Evolutionary conservation across 2,113 vertebrate genomes (phyloP).

Genomic region (Aramus guarauna): DNA sequence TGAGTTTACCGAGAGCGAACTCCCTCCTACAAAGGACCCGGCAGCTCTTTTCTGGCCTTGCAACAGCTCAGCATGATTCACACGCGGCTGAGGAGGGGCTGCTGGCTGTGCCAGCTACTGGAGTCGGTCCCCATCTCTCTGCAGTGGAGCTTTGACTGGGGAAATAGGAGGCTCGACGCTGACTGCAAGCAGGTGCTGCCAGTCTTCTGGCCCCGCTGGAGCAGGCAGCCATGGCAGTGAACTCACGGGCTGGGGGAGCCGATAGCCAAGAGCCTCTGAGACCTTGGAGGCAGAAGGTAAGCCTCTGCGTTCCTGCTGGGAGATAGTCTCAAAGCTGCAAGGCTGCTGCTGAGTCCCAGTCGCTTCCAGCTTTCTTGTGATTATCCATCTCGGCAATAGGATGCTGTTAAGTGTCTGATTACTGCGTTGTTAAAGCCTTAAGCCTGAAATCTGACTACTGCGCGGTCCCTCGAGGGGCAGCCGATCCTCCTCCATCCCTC

Average conservation of each 20-base stretch:
- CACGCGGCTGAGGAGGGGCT: rapidly evolving
- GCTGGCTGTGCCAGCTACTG: not conserved
- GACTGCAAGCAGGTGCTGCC: not conserved
- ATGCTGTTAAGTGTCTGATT: conserved; percentile 55
- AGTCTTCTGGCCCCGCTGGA: not conserved
- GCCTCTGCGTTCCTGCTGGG: not conserved
- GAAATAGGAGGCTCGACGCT: rapidly evolving
- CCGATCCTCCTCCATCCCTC: not conserved
- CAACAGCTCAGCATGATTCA: not conserved
- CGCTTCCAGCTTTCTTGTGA: not conserved
- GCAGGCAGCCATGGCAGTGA: not conserved
- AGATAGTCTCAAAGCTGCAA: not conserved
- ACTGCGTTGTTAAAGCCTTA: conserved; percentile 29
- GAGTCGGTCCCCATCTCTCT: not conserved
- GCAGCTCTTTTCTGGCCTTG: not conserved
- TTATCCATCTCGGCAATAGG: not conserved
- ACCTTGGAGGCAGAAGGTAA: not conserved
- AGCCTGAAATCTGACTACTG: conserved; percentile 44
- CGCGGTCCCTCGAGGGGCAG: not conserved
- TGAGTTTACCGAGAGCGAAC: not conserved
- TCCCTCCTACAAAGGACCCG: not conserved
- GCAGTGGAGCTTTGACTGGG: not conserved
- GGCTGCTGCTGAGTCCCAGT: not conserved
- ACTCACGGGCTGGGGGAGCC: not conserved
- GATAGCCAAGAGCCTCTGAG: not conserved